These are phyloP conservation scores for Palloptera scutellata DNA, from an alignment of 2,888 invertebrate species.

Conservation along the genomic window DNA sequence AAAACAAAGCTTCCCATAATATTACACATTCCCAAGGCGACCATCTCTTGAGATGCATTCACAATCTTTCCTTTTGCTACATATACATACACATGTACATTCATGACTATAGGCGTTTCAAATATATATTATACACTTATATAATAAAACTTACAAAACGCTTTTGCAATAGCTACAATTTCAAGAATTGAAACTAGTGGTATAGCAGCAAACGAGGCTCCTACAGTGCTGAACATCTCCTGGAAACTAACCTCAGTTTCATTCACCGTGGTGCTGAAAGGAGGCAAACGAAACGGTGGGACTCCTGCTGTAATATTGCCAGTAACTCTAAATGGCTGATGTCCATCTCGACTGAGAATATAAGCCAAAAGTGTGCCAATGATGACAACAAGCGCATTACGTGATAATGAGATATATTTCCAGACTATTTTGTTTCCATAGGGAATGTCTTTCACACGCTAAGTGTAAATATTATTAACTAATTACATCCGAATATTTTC, in stretches of 20 bases:
- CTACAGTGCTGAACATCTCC: slow-evolving; percentile 72
- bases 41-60: slow-evolving; percentile 90
- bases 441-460: slow-evolving; percentile 67
- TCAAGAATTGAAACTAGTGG: slow-evolving; percentile 79
- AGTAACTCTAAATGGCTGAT: slow-evolving; percentile 74
- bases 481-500: background rate
- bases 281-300: slow-evolving; percentile 74
- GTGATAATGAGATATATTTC: slow-evolving; percentile 70
- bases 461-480: slow-evolving; percentile 37
- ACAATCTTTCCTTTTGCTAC: slow-evolving; percentile 78
- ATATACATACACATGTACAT: slow-evolving; percentile 33
- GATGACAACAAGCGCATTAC: slow-evolving; percentile 84
- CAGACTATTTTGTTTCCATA: slow-evolving; percentile 49
- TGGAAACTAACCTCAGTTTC: slow-evolving; percentile 68
- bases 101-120: background rate
- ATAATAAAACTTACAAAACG: slow-evolving; percentile 74
- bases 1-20: slow-evolving; percentile 81
- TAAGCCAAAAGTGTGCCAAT: slow-evolving; percentile 74
- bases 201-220: slow-evolving; percentile 72
- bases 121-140: background rate
- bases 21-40: slow-evolving; percentile 86
- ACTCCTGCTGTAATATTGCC: slow-evolving; percentile 76
- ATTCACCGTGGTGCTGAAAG: slow-evolving; percentile 72
- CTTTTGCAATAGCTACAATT: slow-evolving; percentile 79
- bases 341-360: slow-evolving; percentile 65